Base-by-base conservation (phyloP, 2,113 vertebrate genomes). In the Willisornis vidua region DNA sequence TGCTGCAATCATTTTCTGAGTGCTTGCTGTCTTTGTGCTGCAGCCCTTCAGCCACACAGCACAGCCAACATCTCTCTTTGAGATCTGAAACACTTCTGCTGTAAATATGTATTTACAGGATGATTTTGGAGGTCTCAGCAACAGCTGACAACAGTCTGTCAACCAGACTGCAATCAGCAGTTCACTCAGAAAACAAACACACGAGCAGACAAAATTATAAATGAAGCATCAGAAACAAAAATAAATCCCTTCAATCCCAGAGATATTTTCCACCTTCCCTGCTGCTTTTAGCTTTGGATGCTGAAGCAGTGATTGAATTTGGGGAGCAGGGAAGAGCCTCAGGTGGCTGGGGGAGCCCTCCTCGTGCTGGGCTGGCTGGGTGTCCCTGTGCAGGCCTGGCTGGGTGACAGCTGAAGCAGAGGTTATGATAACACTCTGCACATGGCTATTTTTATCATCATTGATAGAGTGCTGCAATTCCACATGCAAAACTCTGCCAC, bases 381-480 rank as follows among this genome's bases (percentile, higher is more conserved):
- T 76, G 78, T n/a, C 68, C 10, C 3, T 78, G 55, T 55, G 76
- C 43, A 16, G 33, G 75, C 68, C 81, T 92, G 92, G 93, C 94
- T 70, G 65, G 45, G 35, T 93, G 90, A 86, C 94, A 96, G 83
- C 92, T 68, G 28, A 85, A 74, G 83, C 66, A 93, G 88, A 90
- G 92, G 57, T 90, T 88, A 46, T 45, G 92, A 71, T 86, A 97
- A 92, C 85, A 68, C 85, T 65, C 35, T 90, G 83, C 93, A 94
- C 75, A 71, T 19, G 85, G 68, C 76, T 95, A n/a, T 94, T 96
- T 94, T 95, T 91, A 86, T 94, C 94, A 72, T 33, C 79, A 12
- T 23, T 88, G 92, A 91, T 92, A 93, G 1, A 84, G 79, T 0
- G 1, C 85, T 57, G 79, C 79, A 86, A 67, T 78, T 90, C 85